These are phyloP conservation scores for Alethe castanea DNA, from an alignment of 2,113 vertebrate genomes.

Conservation along the genomic window DNA sequence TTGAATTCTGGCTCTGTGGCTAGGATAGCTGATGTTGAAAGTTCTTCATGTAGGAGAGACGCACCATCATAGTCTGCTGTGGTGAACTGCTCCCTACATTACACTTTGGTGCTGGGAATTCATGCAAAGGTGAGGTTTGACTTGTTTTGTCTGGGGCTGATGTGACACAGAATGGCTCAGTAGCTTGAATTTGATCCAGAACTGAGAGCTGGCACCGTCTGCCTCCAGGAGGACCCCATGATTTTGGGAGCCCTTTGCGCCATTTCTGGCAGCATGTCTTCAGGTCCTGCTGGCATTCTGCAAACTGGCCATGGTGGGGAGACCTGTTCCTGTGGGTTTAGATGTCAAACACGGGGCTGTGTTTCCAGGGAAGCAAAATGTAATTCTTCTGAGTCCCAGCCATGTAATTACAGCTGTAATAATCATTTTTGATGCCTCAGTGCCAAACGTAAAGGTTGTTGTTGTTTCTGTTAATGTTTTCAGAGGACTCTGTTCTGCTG, in stretches of 20 bases:
- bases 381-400: not conserved
- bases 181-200: not conserved
- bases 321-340: not conserved
- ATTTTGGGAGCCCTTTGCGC: not conserved
- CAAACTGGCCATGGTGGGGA: not conserved
- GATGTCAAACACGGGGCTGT: not conserved
- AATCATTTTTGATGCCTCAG: slow-evolving; percentile 1
- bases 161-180: not conserved
- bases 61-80: not conserved
- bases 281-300: not conserved
- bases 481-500: not conserved
- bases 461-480: not conserved
- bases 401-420: not conserved
- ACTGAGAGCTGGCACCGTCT: not conserved
- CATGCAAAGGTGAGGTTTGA: not conserved
- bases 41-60: not conserved
- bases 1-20: not conserved
- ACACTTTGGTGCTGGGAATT: not conserved
- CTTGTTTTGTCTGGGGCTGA: not conserved
- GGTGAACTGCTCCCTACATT: not conserved
- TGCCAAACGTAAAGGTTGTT: not conserved
- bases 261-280: not conserved
- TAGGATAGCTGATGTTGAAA: not conserved
- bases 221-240: not conserved
- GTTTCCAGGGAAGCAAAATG: not conserved